A percentile compares a stretch with the other conserved stretches of the same genome.
These are phyloP conservation scores for Falco biarmicus DNA, from an alignment of 2,797 vertebrate genomes.

Conservation along the genomic window DNA sequence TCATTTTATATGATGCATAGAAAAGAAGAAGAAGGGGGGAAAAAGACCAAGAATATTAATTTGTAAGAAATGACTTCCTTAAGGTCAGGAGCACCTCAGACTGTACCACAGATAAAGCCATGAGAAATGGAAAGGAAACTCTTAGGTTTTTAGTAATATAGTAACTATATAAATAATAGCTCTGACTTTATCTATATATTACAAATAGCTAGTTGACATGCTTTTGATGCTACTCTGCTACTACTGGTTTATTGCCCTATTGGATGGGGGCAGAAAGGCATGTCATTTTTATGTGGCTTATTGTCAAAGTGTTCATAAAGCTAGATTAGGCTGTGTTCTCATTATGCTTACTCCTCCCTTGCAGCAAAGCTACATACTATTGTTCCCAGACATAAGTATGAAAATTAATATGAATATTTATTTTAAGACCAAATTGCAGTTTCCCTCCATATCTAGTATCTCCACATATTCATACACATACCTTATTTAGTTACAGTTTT, in stretches of 20 bases:
- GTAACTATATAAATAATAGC: neutral
- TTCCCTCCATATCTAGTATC: constrained; percentile 4
- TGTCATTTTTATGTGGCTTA: constrained; percentile 8
- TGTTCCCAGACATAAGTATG: constrained; percentile 53
- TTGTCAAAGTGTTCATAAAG: constrained; percentile 54
- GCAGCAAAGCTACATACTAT: neutral
- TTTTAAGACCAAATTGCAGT: constrained; percentile 53
- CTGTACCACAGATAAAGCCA: neutral
- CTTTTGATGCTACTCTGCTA: neutral
- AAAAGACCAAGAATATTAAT: constrained; percentile 31
- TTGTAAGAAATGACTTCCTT: neutral
- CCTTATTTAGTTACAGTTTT: constrained; percentile 65
- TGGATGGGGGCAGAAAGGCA: constrained; percentile 45
- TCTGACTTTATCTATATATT: neutral
- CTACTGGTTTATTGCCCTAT: constrained; percentile 47
- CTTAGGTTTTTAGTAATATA: neutral
- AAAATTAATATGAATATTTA: constrained; percentile 73
- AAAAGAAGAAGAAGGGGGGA: constrained; percentile 25
- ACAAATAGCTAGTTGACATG: neutral
- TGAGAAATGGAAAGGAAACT: neutral
- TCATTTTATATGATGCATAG: constrained; percentile 57
- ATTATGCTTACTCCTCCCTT: constrained; percentile 31
- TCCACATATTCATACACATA: neutral
- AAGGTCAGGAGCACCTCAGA: constrained; percentile 22
- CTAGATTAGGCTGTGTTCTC: constrained; percentile 26